Evolutionary conservation across 2,888 invertebrate genomes (phyloP), one percentile per base, ranked within the genome.

Genomic region (Amphipyra tragopoginis): DNA sequence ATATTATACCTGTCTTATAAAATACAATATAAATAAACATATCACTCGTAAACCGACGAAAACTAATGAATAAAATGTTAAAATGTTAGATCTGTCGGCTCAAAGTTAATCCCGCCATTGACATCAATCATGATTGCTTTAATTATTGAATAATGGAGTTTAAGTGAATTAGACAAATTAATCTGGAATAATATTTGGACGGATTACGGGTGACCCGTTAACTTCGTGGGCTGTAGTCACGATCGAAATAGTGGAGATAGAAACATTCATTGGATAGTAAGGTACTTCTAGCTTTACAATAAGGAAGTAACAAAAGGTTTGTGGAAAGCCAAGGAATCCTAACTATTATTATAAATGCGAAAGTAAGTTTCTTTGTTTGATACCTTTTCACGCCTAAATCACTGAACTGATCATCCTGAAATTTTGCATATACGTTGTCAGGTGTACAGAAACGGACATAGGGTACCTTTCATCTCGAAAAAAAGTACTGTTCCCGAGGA

Each of bases 91-190:
- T 50, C 11, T 21, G 14, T 13, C 59, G 53, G 59, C 52, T 71
- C 38, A 33, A 0, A 51, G 14, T 55, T 61, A 63, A 62, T 50
- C 67, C 52, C 57, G 11, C 50, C 38, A 49, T 62, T 65, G 55
- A 68, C 63, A 77, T 66, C 62, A 53, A 74, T 75, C 57, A 68
- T 47, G 58, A 45, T 63, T 26, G 56, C 38, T 67, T 66, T 71
- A 75, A 72, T 68, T 65, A 75, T 81, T 64, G 42, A 65, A 69
- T 65, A 74, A 59, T 71, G 49, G 57, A 58, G 52, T 65, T 54
- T 61, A 74, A 82, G 70, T 70, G 71, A 79, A 74, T 79, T 71
- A 78, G 77, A 82, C 77, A 78, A 75, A 83, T 83, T 79, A 80
- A 77, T 79, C 69, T 55, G 48, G 50, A 64, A 66, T 74, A 75